A percentile compares a stretch with the other conserved stretches of the same genome.
Evolutionary conservation across 2,888 invertebrate species (phyloP).

Genomic region (Melipona beecheii): DNA sequence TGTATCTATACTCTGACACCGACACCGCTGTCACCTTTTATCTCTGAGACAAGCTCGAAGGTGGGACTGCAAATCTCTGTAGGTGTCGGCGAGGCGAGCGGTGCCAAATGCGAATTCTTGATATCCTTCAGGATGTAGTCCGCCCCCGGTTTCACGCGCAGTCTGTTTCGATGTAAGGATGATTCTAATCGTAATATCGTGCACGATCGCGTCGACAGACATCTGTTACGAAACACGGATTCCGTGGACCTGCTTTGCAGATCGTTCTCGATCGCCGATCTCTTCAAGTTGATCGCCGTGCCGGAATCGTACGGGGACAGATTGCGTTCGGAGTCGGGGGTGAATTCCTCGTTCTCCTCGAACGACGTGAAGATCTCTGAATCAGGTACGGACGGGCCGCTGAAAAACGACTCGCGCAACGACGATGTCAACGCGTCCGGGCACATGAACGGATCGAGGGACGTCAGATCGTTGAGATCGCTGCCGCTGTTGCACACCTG

Average conservation of each 20-base stretch:
- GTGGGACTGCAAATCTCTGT: constrained; percentile 80
- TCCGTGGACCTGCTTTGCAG: constrained; percentile 79
- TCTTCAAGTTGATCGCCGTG: constrained; percentile 77
- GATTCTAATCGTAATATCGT: constrained; percentile 74
- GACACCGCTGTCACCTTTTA: constrained; percentile 74
- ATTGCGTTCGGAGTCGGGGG: constrained; percentile 35
- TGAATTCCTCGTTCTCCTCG: constrained; percentile 72
- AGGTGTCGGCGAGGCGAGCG: constrained; percentile 77
- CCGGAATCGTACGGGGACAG: constrained; percentile 64
- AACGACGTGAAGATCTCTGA: constrained; percentile 81
- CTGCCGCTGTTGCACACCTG: constrained; percentile 79
- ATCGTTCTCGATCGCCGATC: constrained; percentile 45
- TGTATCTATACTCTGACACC: constrained; percentile 76
- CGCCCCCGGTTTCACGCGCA: constrained; percentile 66
- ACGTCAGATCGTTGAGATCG: constrained; percentile 79
- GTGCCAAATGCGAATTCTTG: constrained; percentile 72
- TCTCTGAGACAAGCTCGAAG: constrained; percentile 78
- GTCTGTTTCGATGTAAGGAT: constrained; percentile 70
- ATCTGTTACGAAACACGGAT: constrained; percentile 71
- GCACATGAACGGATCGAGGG: constrained; percentile 79
- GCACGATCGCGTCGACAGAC: constrained; percentile 62
- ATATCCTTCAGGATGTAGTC: constrained; percentile 70
- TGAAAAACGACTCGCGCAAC: constrained; percentile 79
- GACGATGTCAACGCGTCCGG: constrained; percentile 80
- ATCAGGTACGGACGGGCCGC: constrained; percentile 78